Conservation (phyloP, 2,113 vertebrate genomes). For the Xyliphius kryptos region DNA sequence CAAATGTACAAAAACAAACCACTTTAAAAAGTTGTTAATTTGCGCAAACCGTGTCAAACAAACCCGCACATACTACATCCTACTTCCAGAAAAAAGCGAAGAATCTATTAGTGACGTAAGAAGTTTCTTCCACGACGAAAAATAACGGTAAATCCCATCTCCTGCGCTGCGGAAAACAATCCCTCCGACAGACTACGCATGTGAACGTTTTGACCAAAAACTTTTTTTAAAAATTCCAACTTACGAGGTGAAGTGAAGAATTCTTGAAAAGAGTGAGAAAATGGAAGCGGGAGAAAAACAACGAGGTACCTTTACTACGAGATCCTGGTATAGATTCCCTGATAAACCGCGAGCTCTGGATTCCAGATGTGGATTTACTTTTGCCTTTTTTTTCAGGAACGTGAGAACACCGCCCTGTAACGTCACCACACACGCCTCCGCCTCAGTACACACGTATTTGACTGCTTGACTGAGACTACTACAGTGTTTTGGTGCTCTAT, state of each 20-base stretch:
- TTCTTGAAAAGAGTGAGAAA: conserved; percentile 33
- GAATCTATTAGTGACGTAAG: too few species aligned
- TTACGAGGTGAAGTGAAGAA: conserved; percentile 50
- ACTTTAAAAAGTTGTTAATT: too few species aligned
- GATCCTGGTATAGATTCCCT: conserved; percentile 50
- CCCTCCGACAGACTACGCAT: too few species aligned
- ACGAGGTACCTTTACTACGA: conserved; percentile 31
- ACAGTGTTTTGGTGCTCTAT: too few species aligned
- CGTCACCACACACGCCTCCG: conserved; percentile 55
- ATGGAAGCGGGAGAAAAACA: conserved; percentile 40
- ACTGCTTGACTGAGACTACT: background rate
- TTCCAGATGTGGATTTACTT: conserved; percentile 65
- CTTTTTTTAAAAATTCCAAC: conserved; percentile 56
- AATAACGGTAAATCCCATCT: too few species aligned
- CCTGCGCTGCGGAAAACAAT: too few species aligned
- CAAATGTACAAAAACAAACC: too few species aligned
- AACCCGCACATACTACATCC: too few species aligned
- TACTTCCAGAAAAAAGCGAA: too few species aligned
- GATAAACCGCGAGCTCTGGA: conserved; percentile 50
- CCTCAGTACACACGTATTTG: conserved; percentile 14
- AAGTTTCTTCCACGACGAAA: too few species aligned
- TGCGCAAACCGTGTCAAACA: too few species aligned
- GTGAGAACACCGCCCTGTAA: conserved; percentile 68
- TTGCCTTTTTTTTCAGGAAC: conserved; percentile 48
- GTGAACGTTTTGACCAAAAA: too few species aligned